A percentile compares a stretch with the other conserved stretches of the same genome.
These are phyloP conservation scores for Drosophila affinis DNA, from an alignment of 2,888 invertebrate species.

Conservation along the genomic window DNA sequence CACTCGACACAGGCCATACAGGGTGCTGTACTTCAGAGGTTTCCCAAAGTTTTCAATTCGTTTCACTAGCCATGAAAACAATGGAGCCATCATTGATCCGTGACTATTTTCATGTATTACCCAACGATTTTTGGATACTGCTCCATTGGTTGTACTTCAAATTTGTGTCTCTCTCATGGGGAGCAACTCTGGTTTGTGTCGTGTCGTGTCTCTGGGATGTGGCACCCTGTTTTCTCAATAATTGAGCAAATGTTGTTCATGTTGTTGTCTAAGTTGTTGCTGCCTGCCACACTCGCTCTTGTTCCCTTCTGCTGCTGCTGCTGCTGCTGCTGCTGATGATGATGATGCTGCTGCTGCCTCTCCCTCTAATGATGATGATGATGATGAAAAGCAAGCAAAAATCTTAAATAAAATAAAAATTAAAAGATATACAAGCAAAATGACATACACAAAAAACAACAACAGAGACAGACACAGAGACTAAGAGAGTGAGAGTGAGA, in stretches of 20 bases:
- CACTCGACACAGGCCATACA: constrained; percentile 33
- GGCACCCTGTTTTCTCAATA: constrained; percentile 60
- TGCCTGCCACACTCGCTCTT: neutral
- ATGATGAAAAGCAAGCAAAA: constrained; percentile 66
- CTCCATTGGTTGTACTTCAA: too few species aligned
- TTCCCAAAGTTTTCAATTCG: neutral
- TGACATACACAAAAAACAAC: constrained; percentile 22
- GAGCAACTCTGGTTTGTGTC: too few species aligned
- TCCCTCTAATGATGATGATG: constrained; percentile 5
- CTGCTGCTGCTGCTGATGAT: constrained; percentile 16
- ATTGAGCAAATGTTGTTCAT: constrained; percentile 67
- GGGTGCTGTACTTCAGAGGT: constrained; percentile 22
- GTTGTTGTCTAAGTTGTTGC: constrained; percentile 50
- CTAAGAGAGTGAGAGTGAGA: neutral
- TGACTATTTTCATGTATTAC: too few species aligned
- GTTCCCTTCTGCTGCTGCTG: constrained; percentile 25
- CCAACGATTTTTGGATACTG: too few species aligned
- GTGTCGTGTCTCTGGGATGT: too few species aligned
- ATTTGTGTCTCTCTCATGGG: too few species aligned
- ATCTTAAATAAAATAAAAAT: constrained; percentile 51
- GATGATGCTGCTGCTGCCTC: constrained; percentile 29
- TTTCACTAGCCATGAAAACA: too few species aligned
- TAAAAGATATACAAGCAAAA: constrained; percentile 53
- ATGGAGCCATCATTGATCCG: too few species aligned
- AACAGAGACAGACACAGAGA: neutral